Evolutionary conservation across 2,797 vertebrate genomes (phyloP).

Genomic region (Cryptoblepharus egeriae): DNA sequence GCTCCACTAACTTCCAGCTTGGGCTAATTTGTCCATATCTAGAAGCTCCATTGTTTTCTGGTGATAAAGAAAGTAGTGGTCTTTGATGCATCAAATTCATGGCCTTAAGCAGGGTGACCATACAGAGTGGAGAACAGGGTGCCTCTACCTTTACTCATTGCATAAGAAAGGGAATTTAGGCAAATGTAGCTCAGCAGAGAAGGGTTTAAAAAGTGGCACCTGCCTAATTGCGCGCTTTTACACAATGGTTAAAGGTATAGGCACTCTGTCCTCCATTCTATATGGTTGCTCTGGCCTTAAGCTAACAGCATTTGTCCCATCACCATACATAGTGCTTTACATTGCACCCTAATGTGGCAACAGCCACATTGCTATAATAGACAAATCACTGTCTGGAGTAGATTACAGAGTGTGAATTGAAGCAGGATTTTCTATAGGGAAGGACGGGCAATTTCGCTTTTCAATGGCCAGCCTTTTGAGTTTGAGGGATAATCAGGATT

Average conservation of each 20-base stretch:
- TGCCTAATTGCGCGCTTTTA: no score
- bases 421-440: neutral
- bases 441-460: neutral
- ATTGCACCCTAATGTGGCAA: neutral
- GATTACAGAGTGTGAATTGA: neutral
- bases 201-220: no score
- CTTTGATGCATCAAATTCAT: neutral
- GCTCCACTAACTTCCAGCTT: neutral
- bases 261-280: no score
- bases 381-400: neutral
- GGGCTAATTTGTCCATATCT: neutral
- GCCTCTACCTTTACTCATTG: no score
- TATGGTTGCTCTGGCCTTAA: no score
- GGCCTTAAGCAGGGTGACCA: no score
- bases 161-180: no score
- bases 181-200: no score
- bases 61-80: neutral
- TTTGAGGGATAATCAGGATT: neutral
- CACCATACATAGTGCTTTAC: neutral
- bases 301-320: neutral
- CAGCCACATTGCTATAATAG: neutral
- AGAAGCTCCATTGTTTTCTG: neutral
- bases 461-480: neutral
- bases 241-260: no score
- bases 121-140: no score